These are phyloP conservation scores for Cyanoramphus novaezelandiae DNA, from an alignment of 2,113 vertebrate species.

Conservation along the genomic window DNA sequence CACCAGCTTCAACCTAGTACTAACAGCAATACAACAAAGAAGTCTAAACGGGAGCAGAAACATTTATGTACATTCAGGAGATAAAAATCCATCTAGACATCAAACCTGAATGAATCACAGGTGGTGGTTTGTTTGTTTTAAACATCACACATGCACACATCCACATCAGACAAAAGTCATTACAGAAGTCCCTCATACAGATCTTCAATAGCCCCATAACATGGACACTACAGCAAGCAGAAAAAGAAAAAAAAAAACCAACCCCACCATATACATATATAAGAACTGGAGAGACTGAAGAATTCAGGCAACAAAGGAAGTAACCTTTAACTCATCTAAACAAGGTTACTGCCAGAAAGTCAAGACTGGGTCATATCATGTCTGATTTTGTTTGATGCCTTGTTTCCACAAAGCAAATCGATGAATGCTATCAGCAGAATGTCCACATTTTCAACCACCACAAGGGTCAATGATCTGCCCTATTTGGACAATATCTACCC, in stretches of 20 bases:
- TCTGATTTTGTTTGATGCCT: neutral
- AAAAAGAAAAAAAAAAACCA: neutral
- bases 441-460: slow-evolving; percentile 22
- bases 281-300: neutral
- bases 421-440: slow-evolving; percentile 29
- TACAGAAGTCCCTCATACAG: neutral
- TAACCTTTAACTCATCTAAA: slow-evolving; percentile 52
- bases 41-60: neutral
- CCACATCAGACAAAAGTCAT: neutral
- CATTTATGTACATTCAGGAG: neutral
- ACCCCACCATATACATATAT: neutral
- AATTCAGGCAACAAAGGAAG: neutral
- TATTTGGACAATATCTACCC: neutral
- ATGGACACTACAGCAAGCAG: neutral
- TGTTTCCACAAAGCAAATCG: slow-evolving; percentile 19
- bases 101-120: neutral
- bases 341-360: slow-evolving; percentile 19
- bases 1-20: neutral
- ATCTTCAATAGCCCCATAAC: neutral
- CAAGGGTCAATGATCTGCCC: neutral
- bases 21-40: neutral
- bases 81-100: neutral
- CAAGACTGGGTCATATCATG: neutral
- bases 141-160: neutral
- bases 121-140: neutral